Evolutionary conservation across 2,113 vertebrate species (phyloP).

Genomic region (Bucco capensis): DNA sequence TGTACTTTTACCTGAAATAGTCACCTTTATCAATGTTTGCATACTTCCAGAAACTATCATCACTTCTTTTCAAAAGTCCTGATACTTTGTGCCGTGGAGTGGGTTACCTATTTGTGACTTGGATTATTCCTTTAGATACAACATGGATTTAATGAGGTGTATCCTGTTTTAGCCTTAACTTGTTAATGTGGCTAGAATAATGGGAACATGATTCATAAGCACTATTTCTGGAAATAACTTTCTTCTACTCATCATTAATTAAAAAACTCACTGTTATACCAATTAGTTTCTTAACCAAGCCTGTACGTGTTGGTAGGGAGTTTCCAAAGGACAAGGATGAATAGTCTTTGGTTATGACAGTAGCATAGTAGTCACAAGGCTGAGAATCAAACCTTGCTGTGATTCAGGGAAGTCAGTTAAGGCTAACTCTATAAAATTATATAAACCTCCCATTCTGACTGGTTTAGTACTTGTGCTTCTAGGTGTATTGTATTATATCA

Average conservation of each 20-base stretch:
- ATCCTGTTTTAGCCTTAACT: not conserved
- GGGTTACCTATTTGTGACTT: not conserved
- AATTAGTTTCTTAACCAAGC: not conserved
- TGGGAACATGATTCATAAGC: not conserved
- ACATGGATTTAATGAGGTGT: not conserved
- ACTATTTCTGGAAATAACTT: not conserved
- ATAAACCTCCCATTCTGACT: not conserved
- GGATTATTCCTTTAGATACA: not conserved
- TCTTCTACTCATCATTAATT: not conserved
- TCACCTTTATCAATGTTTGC: not conserved
- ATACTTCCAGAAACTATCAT: not conserved
- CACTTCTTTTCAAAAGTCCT: not conserved
- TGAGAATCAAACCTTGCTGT: not conserved
- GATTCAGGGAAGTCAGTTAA: not conserved
- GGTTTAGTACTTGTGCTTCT: not conserved
- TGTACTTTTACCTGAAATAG: not conserved
- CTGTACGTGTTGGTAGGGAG: not conserved
- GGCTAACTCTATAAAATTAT: not conserved
- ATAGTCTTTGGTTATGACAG: not conserved
- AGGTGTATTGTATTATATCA: not conserved
- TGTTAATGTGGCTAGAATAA: not conserved
- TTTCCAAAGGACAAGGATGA: not conserved
- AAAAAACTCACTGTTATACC: not conserved
- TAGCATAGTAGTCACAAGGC: not conserved
- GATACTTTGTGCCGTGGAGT: not conserved